A percentile compares a stretch with the other conserved stretches of the same genome.
Evolutionary conservation across 1,140 invertebrate species (phyloP).

Genomic region (Anastrepha obliqua): DNA sequence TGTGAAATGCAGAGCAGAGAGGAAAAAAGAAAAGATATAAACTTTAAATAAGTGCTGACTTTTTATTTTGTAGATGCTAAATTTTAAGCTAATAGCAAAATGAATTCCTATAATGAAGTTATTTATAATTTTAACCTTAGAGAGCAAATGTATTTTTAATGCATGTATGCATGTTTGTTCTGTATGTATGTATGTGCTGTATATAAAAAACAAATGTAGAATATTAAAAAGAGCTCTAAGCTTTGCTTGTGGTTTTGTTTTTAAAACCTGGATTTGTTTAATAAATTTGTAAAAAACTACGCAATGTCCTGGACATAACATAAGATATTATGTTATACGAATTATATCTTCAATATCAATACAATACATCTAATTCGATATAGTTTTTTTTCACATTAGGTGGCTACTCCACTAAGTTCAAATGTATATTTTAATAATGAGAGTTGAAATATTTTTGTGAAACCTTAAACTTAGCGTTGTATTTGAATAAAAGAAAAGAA

Average conservation of each 20-base stretch:
- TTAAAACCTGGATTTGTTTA: slow-evolving; percentile 13
- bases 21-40: slow-evolving; percentile 30
- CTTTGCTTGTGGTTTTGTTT: slow-evolving; percentile 50
- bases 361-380: background rate
- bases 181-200: slow-evolving; percentile 51
- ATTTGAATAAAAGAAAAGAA: slow-evolving; percentile 14
- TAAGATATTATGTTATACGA: slow-evolving; percentile 20
- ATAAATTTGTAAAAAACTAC: slow-evolving; percentile 29
- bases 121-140: slow-evolving; percentile 49
- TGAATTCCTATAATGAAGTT: slow-evolving; percentile 51
- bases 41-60: slow-evolving; percentile 50
- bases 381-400: slow-evolving; percentile 23
- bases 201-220: slow-evolving; percentile 45
- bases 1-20: slow-evolving; percentile 20
- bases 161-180: slow-evolving; percentile 51
- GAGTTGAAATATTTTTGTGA: slow-evolving; percentile 51
- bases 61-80: slow-evolving; percentile 51
- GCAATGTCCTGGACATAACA: background rate
- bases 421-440: slow-evolving; percentile 34
- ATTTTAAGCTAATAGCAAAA: slow-evolving; percentile 46
- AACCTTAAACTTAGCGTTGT: slow-evolving; percentile 48
- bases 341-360: slow-evolving; percentile 15
- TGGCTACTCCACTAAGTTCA: slow-evolving; percentile 49
- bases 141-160: slow-evolving; percentile 52
- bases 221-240: slow-evolving; percentile 41